Percentiles rank a stretch among this genome's conserved stretches.
Conservation (phyloP, 2,797 vertebrate species). For the Cyclura pinguis region DNA sequence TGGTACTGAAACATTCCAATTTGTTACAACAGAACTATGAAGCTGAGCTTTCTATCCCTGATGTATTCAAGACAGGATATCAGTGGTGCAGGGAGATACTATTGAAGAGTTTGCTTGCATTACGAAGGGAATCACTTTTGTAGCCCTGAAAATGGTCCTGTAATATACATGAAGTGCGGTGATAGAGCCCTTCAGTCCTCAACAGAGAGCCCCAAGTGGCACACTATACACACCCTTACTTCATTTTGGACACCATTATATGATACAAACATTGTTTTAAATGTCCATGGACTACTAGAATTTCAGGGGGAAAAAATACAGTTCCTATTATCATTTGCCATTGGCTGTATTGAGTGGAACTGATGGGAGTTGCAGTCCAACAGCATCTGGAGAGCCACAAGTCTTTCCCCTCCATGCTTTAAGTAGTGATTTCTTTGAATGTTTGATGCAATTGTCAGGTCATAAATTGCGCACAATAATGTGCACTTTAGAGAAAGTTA, state of each 20-base stretch:
- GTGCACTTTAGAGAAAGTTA: no score
- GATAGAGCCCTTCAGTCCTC: no score
- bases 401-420: no score
- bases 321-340: no score
- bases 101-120: neutral
- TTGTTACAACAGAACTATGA: neutral
- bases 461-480: no score
- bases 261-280: constrained; percentile 1
- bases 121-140: neutral
- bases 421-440: no score
- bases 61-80: neutral
- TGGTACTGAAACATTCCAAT: neutral
- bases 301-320: neutral
- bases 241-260: neutral
- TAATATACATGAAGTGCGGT: neutral
- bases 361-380: no score
- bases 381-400: no score
- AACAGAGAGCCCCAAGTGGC: no score
- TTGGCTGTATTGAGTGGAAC: no score
- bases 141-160: neutral
- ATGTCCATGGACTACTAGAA: neutral
- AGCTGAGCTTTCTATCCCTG: neutral
- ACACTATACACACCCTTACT: no score
- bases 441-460: no score
- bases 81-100: neutral